Evolutionary conservation across 1,140 invertebrate species (phyloP).

Genomic region (Ectropis grisescens): DNA sequence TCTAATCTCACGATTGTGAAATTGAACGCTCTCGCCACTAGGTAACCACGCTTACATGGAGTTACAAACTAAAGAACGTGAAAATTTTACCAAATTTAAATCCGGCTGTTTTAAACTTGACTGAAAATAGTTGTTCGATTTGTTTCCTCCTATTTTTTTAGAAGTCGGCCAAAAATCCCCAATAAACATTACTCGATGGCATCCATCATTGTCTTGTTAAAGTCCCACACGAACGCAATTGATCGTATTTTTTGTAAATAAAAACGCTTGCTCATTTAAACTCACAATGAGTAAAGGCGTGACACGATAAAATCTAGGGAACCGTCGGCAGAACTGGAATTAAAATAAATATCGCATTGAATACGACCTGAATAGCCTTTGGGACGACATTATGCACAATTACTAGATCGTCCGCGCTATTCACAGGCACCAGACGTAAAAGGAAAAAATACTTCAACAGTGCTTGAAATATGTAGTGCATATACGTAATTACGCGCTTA

Average conservation of each 20-base stretch:
- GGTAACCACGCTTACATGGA: too few species aligned
- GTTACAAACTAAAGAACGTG: too few species aligned
- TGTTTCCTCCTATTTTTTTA: too few species aligned
- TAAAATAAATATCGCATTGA: slow-evolving; percentile 53
- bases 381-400: slow-evolving; percentile 48
- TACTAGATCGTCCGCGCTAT: slow-evolving; percentile 30
- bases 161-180: too few species aligned
- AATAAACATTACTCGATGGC: too few species aligned
- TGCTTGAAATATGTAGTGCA: slow-evolving; percentile 33
- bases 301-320: slow-evolving; percentile 53
- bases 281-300: slow-evolving; percentile 45
- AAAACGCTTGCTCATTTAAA: slow-evolving; percentile 31
- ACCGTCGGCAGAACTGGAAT: slow-evolving; percentile 37
- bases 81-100: too few species aligned
- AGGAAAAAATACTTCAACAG: too few species aligned
- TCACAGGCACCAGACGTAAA: slow-evolving; percentile 24
- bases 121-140: too few species aligned
- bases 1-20: too few species aligned
- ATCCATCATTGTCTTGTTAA: slow-evolving; percentile 26
- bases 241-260: slow-evolving; percentile 22
- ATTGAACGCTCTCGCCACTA: too few species aligned
- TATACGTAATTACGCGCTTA: slow-evolving; percentile 42
- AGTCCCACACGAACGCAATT: slow-evolving; percentile 25
- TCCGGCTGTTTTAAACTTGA: too few species aligned
- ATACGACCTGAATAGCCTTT: slow-evolving; percentile 46